Base-by-base conservation (phyloP, 2,797 vertebrate genomes). In the Tragelaphus eurycerus region DNA sequence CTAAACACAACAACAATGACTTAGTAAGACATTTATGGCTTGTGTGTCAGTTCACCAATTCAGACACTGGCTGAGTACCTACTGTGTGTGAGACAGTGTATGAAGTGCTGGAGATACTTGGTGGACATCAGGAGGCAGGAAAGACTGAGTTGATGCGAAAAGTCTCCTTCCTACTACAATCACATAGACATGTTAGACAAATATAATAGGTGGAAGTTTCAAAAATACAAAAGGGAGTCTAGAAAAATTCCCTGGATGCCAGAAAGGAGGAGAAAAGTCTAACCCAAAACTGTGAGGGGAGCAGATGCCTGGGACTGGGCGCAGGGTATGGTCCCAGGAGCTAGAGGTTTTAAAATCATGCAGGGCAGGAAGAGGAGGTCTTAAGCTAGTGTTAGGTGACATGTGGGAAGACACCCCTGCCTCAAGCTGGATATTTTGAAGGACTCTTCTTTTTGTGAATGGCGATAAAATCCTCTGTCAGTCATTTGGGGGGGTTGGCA, bases 141-240 rank as follows among this genome's bases (percentile, higher is more conserved):
- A 74, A 90, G 67, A 67, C 60, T 7, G 34, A 95, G 55, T 50
- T 29, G 21, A 95, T 55, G 67, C 91, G 93, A 98, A 95, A 98
- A 95, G 90, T 96, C 64, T 93, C 89, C 5, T 8, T 92, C 16
- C 43, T 62, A 1, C 76, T 50, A 78, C 0, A 86, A 38, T 78
- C 55, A 81, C 3, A 29, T 1, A 34, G 50, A 84, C 50, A 52
- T 52, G 17, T 46, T 55, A 34, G n/a, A 67, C 25, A 90, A 93
- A 60, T 67, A 50, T 1, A 93, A 23, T 0, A 95, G 31, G 34
- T 62, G 6, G 43, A 7, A 87, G 79, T 86, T 95, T 7, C 83
- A 93, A 82, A 94, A 85, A 8, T 86, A 83, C 46, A 31, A 90
- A 98, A 89, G 11, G 74, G 60, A n/a, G 59, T 96, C 97, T 95